A percentile compares a stretch with the other conserved stretches of the same genome.
phyloP scores from a whole-genome alignment of 2,888 invertebrate species.

The Ophion obscuratus region DNA sequence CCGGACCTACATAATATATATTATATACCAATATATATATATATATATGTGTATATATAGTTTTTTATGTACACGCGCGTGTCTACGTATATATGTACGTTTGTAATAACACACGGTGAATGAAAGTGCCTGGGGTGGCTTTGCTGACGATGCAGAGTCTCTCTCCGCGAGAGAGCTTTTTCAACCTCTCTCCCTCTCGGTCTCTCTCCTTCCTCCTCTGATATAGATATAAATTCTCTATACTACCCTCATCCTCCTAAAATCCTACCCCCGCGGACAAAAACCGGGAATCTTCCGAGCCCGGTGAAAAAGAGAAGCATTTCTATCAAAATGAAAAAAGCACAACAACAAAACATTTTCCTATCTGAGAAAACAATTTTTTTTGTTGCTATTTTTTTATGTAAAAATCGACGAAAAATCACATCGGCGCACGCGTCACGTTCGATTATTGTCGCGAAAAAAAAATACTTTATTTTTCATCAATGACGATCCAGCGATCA shows the following conservation, averaged over 20 bases:
- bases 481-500: neutral
- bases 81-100: neutral
- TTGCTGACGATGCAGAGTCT: conserved; percentile 52
- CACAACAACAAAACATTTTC: neutral
- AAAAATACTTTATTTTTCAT: neutral
- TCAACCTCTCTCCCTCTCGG: neutral
- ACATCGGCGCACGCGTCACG: too few relatives aligned
- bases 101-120: conserved; percentile 49
- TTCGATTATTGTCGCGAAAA: too few relatives aligned
- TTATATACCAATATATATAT: too few relatives aligned
- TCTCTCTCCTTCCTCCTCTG: conserved; percentile 1
- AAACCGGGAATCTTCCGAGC: neutral
- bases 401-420: neutral
- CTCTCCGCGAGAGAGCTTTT: conserved; percentile 33
- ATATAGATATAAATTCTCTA: conserved; percentile 52
- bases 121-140: conserved; percentile 57
- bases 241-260: conserved; percentile 15
- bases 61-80: neutral
- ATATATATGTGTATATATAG: too few relatives aligned
- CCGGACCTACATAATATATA: too few relatives aligned
- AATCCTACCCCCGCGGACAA: neutral
- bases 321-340: neutral
- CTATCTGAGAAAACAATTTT: neutral
- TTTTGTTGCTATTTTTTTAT: neutral
- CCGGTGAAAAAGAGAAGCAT: neutral